Evolutionary conservation across 30 jellyfish, hydroid and myxozoan species (phyloP), one percentile per base, ranked within the genome.

Genomic region (Catostylus mosaicus): DNA sequence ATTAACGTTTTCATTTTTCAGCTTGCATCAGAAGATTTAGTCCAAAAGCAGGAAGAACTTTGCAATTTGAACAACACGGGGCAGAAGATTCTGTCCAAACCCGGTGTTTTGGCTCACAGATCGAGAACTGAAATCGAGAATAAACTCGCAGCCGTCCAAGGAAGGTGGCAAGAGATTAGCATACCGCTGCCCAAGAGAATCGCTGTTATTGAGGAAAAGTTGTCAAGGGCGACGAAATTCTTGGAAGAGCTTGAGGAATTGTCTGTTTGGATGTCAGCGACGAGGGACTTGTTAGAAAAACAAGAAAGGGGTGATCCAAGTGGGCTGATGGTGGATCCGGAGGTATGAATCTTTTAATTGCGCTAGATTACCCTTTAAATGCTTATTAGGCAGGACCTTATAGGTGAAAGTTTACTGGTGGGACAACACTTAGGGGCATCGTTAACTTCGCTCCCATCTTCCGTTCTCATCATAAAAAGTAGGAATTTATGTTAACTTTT

Each of bases 251-350:
- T 95, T n/a, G 99, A 89, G 48, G 99, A 89, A 78, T 73, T 95
- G 76, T 88, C 96, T 32, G 96, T 79, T 18, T 95, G 99, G 99
- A 89, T 95, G 97, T 88, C 96, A 9, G 93, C 96, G 20, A 95
- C 99, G 29, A 78, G 99, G 43, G 96, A 89, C 67, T 48, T 88
- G 31, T 89, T 95, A 11, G 97, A 95, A 40, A 86, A 90, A 14
- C 96, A 84, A 43, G 94, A 84, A 30, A 52, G 73, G 74, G 94
- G 96, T 24, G 92, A 86, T 30, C 93, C 86, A 1, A 51, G 87
- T 67, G 90, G 95, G 12, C 14, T 75, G 31, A 38, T 82, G 61
- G 97, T 94, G 11, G 99, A 94, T 67, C 99, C 99, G 1, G 96
- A 88, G 96, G 99, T 94, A 69, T 3, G 1, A 20, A 30, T 16